Conservation (phyloP, 92 coral and sea anemone species). For the Muricea muricata region DNA sequence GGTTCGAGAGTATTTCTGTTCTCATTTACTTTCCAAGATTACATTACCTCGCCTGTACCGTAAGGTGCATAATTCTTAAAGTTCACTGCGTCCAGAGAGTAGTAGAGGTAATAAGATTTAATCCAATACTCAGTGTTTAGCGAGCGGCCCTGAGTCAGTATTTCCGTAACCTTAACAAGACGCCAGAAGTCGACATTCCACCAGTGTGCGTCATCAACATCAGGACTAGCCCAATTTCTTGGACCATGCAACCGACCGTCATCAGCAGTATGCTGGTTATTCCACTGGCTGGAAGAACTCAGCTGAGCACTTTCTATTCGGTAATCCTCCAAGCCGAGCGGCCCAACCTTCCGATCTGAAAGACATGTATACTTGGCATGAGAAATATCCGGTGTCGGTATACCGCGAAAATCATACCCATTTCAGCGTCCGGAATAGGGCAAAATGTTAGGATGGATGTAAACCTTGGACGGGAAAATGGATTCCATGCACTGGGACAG, state of each 20-base stretch:
- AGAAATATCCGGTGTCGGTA: background rate
- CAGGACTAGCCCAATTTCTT: conserved; percentile 74
- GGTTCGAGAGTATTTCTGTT: no score
- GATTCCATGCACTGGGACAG: no score
- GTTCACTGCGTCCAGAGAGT: conserved; percentile 80
- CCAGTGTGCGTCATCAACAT: background rate
- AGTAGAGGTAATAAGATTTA: conserved; percentile 60
- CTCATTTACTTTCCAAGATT: no score
- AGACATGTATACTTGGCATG: background rate
- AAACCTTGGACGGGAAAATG: no score
- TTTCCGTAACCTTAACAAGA: background rate
- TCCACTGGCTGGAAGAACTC: conserved; percentile 53
- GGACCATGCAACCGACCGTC: conserved; percentile 42
- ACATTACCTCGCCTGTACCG: no score
- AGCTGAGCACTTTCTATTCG: conserved; percentile 66
- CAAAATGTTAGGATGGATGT: no score
- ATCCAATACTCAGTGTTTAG: conserved; percentile 81
- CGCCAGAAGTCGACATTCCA: background rate
- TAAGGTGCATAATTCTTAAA: conserved; percentile 55
- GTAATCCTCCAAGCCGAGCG: conserved; percentile 83
- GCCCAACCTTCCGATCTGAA: conserved; percentile 48
- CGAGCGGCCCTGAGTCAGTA: conserved; percentile 38
- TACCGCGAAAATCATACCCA: background rate
- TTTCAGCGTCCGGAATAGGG: no score
- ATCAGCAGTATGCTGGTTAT: background rate